Conservation (phyloP, 2,113 vertebrate species). For the Bettongia penicillata region DNA sequence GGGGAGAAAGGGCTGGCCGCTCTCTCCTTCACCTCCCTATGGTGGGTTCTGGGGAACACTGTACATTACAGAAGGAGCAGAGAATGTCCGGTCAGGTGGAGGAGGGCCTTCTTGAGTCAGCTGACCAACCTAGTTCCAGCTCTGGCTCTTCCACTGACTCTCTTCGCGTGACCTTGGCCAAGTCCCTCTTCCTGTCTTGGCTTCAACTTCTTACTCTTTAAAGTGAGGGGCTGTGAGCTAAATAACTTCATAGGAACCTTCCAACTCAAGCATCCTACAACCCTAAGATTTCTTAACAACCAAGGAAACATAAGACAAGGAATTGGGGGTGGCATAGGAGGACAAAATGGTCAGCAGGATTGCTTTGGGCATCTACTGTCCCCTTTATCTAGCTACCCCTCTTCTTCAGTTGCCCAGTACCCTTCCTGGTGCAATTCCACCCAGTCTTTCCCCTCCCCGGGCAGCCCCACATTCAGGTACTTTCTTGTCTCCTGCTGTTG, state of each 20-base stretch:
- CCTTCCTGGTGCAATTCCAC: too few relatives aligned
- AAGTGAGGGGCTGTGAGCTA: background rate
- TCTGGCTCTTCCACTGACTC: background rate
- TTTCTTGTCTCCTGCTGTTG: background rate
- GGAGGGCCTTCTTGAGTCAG: background rate
- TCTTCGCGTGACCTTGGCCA: background rate
- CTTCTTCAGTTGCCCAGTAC: too few relatives aligned
- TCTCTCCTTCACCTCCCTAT: background rate
- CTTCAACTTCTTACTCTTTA: background rate
- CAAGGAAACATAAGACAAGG: background rate
- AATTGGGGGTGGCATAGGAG: background rate
- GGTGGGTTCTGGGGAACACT: background rate
- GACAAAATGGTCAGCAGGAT: background rate
- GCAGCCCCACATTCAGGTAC: background rate
- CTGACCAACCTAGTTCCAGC: background rate
- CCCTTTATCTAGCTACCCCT: background rate
- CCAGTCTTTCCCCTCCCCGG: background rate
- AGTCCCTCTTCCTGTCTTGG: background rate
- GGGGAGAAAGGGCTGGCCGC: background rate
- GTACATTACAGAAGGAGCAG: background rate
- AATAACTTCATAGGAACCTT: background rate
- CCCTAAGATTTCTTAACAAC: background rate
- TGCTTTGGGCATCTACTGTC: background rate
- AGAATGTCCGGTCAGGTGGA: background rate
- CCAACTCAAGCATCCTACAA: background rate